Evolutionary conservation across 2,888 invertebrate genomes (phyloP), one percentile per base, ranked within the genome.

Genomic region (Nycteola revayana): DNA sequence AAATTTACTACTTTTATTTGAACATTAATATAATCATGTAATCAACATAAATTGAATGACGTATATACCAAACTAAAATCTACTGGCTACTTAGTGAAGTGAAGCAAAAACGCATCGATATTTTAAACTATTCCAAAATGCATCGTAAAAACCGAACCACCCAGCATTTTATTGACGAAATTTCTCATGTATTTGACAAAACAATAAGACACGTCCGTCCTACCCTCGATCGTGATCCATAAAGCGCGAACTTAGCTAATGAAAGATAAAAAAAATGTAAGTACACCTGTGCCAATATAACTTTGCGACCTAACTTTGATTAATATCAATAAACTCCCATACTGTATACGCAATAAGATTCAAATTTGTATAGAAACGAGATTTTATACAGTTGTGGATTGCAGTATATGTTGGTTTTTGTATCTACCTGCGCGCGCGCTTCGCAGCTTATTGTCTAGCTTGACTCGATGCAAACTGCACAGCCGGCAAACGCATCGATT

Each of bases 221-320:
- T 73, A 72, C 81, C 85, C 79, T 74, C 77, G 73, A 75, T 78
- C 86, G 82, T 81, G 85, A 84, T 85, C 80, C 82, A 74, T 75
- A 83, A 77, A 84, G 84, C 82, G 82, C 85, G 80, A 87, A 87
- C 86, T 82, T 77, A 78, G 83, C 88, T 87, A 88, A 88, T 87
- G 88, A 87, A 87, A 86, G 40, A 67, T 61, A 63, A 76, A 81
- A 84, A 73, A 77, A 82, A 75, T 67, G 62, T 75, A 81, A 81
- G 79, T 75, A 82, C 78, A 76, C 73, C 71, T 69, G 64, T 50
- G 52, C 82, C 67, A 79, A 68, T 32, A 47, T 62, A 50, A 28
- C 8, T 34, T 22, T 33, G 17, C 28, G 25, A 1, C 9, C 1
- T 22, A 18, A 37, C 30, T 9, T 29, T 17, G 2, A 26, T 27